A percentile compares a stretch with the other conserved stretches of the same genome.
phyloP scores from a whole-genome alignment of 2,888 invertebrate species.

The Tetragonisca angustula region DNA sequence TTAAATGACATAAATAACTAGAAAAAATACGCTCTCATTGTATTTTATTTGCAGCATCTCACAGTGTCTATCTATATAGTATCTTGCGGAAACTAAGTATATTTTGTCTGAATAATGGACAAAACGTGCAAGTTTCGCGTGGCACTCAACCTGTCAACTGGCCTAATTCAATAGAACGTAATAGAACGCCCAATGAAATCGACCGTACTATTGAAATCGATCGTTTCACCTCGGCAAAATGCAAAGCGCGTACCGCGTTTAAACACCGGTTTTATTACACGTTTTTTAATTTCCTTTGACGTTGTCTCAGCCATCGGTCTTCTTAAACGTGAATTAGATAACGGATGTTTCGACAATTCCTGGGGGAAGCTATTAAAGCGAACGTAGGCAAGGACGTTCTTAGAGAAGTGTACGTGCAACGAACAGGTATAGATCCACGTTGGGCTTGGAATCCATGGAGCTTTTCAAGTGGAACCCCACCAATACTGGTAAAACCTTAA shows the following conservation, averaged over 20 bases:
- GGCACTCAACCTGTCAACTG: not conserved
- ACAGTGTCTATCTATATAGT: too few species aligned
- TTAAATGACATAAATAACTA: too few species aligned
- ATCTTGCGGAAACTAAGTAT: too few species aligned
- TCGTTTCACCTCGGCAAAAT: slow-evolving; percentile 42
- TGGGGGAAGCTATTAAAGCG: slow-evolving; percentile 61
- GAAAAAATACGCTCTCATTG: too few species aligned
- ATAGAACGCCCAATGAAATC: not conserved
- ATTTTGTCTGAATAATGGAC: too few species aligned
- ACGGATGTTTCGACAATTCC: slow-evolving; percentile 53
- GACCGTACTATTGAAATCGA: slow-evolving; percentile 32
- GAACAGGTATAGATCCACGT: slow-evolving; percentile 15
- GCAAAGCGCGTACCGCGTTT: slow-evolving; percentile 41
- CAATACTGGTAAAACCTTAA: slow-evolving; percentile 59
- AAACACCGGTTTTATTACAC: slow-evolving; percentile 26
- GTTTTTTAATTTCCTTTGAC: slow-evolving; percentile 51
- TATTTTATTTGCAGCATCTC: too few species aligned
- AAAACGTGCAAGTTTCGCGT: too few species aligned
- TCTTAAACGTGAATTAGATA: slow-evolving; percentile 49
- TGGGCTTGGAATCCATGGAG: not conserved
- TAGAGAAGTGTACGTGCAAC: slow-evolving; percentile 23
- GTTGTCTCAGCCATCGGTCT: slow-evolving; percentile 60
- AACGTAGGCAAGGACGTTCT: slow-evolving; percentile 32
- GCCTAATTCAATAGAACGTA: not conserved
- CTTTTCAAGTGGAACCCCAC: slow-evolving; percentile 23